phyloP scores from a whole-genome alignment of 2,888 invertebrate genomes.

The Octonoba sinensis region DNA sequence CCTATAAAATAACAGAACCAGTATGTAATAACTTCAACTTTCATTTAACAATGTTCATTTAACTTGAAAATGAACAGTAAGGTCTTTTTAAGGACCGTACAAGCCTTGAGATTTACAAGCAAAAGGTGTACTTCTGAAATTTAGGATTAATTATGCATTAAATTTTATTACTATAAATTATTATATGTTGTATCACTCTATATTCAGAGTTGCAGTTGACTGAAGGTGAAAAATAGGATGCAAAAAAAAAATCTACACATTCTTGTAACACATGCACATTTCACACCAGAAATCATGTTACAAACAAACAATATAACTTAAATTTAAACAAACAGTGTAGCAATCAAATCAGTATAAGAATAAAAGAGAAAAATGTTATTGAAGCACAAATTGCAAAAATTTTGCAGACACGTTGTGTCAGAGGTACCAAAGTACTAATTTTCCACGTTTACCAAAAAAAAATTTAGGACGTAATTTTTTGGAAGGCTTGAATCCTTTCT shows the following conservation, averaged over 20 bases:
- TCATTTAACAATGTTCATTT: background rate
- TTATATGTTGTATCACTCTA: too few relatives aligned
- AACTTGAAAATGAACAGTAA: background rate
- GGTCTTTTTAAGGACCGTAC: background rate
- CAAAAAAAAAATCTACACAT: background rate
- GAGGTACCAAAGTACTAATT: too few relatives aligned
- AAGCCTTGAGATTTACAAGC: background rate
- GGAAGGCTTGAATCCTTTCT: conserved; percentile 18
- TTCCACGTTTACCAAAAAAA: conserved; percentile 14
- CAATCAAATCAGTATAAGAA: too few relatives aligned
- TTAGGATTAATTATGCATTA: background rate
- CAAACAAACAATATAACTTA: background rate
- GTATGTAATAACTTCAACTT: background rate
- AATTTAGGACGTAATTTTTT: conserved; percentile 25
- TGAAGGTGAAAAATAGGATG: background rate
- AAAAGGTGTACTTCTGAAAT: background rate
- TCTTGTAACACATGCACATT: background rate
- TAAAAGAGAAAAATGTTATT: background rate
- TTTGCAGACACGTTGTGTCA: background rate
- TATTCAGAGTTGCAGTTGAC: too few relatives aligned
- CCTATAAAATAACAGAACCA: conserved; percentile 19
- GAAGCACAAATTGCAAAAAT: background rate
- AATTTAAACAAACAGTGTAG: too few relatives aligned
- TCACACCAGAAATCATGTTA: background rate
- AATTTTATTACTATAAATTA: background rate